A percentile compares a stretch with the other conserved stretches of the same genome.
Evolutionary conservation across 2,888 invertebrate genomes (phyloP).

Genomic region (Cryptocheilus praepositus): DNA sequence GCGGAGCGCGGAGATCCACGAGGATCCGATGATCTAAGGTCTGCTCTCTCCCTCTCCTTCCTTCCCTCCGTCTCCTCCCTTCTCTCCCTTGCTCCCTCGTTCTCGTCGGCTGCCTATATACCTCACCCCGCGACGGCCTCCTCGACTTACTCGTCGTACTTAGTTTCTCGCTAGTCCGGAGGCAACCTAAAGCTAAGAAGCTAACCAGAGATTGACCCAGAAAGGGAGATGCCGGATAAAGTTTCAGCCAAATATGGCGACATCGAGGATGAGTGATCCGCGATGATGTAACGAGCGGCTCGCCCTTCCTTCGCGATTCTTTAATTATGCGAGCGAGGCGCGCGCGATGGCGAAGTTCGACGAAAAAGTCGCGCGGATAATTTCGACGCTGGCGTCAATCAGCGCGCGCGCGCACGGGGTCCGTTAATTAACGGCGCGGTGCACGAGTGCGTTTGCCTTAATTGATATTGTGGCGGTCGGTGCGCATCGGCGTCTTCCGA

Average conservation of each 20-base stretch:
- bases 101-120: constrained; percentile 23
- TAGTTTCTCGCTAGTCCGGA: constrained; percentile 41
- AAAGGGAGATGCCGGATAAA: constrained; percentile 45
- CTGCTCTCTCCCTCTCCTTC: constrained; percentile 25
- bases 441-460: too few species aligned
- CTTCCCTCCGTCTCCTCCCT: too few species aligned
- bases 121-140: constrained; percentile 32
- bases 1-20: constrained; percentile 60
- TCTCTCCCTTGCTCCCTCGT: too few species aligned
- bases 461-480: too few species aligned
- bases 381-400: too few species aligned
- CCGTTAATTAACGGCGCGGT: too few species aligned
- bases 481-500: too few species aligned
- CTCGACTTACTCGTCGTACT: constrained; percentile 53
- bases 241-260: constrained; percentile 44
- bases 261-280: constrained; percentile 41
- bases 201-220: constrained; percentile 56
- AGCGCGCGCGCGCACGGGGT: too few species aligned
- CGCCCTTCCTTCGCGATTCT: not conserved
- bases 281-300: constrained; percentile 5
- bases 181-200: constrained; percentile 54
- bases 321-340: too few species aligned
- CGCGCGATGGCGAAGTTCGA: too few species aligned
- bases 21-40: constrained; percentile 63
- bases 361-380: too few species aligned